These are phyloP conservation scores for Pristionchus arcanus DNA, from an alignment of 2,888 invertebrate species.

Conservation along the genomic window DNA sequence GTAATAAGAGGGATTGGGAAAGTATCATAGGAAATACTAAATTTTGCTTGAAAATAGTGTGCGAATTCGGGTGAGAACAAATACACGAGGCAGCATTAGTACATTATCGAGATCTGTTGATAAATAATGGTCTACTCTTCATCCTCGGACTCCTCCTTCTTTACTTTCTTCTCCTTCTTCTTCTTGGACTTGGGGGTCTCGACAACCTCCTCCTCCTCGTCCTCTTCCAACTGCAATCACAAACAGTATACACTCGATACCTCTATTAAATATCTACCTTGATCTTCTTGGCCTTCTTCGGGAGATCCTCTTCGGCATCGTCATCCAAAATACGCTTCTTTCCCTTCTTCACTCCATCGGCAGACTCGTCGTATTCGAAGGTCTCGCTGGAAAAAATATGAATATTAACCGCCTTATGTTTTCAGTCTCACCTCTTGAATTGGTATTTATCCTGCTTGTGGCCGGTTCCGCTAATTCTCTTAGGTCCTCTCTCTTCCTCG, in stretches of 20 bases:
- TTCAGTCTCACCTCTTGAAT: constrained; percentile 84
- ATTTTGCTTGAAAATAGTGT: background rate
- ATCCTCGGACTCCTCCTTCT: constrained; percentile 47
- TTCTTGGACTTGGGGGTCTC: constrained; percentile 50
- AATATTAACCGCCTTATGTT: background rate
- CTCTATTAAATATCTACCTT: constrained; percentile 5
- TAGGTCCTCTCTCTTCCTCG: constrained; percentile 87
- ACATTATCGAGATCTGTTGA: constrained; percentile 29
- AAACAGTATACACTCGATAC: background rate
- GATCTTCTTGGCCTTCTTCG: constrained; percentile 67
- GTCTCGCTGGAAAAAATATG: constrained; percentile 70
- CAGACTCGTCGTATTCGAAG: constrained; percentile 72
- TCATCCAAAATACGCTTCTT: constrained; percentile 63
- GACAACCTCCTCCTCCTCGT: constrained; percentile 55
- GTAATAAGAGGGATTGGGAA: constrained; percentile 3
- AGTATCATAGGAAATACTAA: background rate
- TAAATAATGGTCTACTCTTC: constrained; percentile 20
- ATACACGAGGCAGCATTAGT: constrained; percentile 46
- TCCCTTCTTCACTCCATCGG: constrained; percentile 67
- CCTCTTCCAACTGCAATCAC: constrained; percentile 50
- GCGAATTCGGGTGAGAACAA: background rate
- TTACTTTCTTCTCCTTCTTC: constrained; percentile 53
- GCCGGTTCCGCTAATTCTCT: constrained; percentile 84
- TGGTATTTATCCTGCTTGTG: constrained; percentile 95
- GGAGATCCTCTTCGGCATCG: constrained; percentile 59